Percentiles rank a stretch among this genome's conserved stretches.
These are phyloP conservation scores for Cryptus armator DNA, from an alignment of 2,888 invertebrate genomes.

Conservation along the genomic window DNA sequence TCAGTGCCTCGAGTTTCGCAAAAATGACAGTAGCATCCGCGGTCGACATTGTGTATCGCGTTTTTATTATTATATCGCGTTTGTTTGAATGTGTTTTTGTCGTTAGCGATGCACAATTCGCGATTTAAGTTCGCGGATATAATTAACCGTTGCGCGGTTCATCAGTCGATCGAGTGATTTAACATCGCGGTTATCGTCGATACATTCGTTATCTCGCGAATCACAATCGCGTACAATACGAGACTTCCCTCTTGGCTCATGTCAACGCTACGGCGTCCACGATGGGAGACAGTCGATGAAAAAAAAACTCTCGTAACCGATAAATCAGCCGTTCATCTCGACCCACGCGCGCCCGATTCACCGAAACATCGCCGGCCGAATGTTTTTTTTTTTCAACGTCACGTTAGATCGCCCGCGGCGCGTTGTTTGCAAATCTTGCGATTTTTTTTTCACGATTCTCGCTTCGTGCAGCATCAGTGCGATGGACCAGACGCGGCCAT, in stretches of 20 bases:
- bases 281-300: background rate
- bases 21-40: conserved; percentile 94
- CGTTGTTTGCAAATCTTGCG: background rate
- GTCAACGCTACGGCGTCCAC: conserved; percentile 1
- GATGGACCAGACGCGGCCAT: conserved; percentile 56
- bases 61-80: background rate
- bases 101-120: conserved; percentile 11
- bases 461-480: conserved; percentile 50
- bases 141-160: background rate
- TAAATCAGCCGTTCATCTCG: background rate
- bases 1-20: conserved; percentile 96
- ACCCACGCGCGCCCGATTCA: conserved; percentile 2
- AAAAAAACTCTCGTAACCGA: background rate
- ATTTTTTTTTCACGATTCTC: background rate
- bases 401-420: background rate
- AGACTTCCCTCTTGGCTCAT: background rate
- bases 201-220: background rate
- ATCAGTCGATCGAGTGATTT: background rate
- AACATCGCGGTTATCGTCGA: background rate
- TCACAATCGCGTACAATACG: background rate
- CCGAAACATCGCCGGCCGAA: conserved; percentile 14
- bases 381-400: conserved; percentile 6
- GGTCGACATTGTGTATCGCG: conserved; percentile 87
- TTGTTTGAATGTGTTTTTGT: background rate
- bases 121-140: background rate